These are phyloP conservation scores for Maconellicoccus hirsutus DNA, from an alignment of 1,140 invertebrate genomes.

Conservation along the genomic window DNA sequence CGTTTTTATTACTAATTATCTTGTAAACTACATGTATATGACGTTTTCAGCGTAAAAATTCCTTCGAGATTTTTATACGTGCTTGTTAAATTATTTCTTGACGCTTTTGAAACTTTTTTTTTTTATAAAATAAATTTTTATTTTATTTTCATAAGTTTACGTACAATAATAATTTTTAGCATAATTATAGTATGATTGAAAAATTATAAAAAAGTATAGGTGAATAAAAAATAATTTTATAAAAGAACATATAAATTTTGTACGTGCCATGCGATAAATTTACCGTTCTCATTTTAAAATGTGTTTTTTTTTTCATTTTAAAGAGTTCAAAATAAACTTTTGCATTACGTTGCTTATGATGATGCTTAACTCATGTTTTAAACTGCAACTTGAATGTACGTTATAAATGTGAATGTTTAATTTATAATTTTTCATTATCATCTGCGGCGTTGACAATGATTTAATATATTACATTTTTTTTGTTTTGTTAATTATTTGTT, in stretches of 20 bases:
- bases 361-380: not conserved
- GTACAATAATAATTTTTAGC: not conserved
- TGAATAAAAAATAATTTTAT: not conserved
- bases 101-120: not conserved
- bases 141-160: not conserved
- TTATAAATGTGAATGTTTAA: slow-evolving; percentile 5
- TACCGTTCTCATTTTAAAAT: not conserved
- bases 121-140: not conserved
- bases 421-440: slow-evolving; percentile 18
- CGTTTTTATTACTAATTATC: not conserved
- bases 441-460: slow-evolving; percentile 18
- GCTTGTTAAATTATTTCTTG: not conserved
- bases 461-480: slow-evolving; percentile 13
- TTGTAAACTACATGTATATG: not conserved
- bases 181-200: not conserved
- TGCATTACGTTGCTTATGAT: not conserved
- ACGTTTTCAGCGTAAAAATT: not conserved
- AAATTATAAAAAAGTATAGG: not conserved
- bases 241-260: not conserved
- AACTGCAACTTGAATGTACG: not conserved
- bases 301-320: slow-evolving; percentile 11
- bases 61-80: not conserved
- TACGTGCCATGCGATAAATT: slow-evolving; percentile 10
- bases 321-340: not conserved
- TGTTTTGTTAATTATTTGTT: slow-evolving; percentile 6